Conservation (phyloP, 2,888 invertebrate genomes). For the Nymphalis c-album region DNA sequence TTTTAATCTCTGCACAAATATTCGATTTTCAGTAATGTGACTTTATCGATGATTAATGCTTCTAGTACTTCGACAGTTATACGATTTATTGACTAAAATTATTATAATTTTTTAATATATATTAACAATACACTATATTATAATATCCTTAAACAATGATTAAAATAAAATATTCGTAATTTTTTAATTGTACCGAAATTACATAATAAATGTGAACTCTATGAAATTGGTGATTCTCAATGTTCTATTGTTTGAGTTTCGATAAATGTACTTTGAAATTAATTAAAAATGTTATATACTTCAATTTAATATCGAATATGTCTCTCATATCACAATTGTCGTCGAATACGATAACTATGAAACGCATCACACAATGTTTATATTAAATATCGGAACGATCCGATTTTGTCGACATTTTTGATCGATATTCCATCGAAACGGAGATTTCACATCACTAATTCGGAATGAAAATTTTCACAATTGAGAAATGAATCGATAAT, state of each 20-base stretch:
- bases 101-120: neutral
- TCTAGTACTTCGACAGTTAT: neutral
- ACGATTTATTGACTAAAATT: neutral
- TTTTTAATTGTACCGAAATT: too few relatives aligned
- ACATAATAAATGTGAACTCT: too few relatives aligned
- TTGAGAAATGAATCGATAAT: neutral
- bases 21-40: conserved; percentile 6
- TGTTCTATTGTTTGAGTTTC: conserved; percentile 10
- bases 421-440: conserved; percentile 27
- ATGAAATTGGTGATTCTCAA: neutral
- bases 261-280: neutral
- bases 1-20: conserved; percentile 4
- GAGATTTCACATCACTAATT: neutral
- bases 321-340: conserved; percentile 16
- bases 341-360: neutral
- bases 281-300: neutral
- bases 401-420: conserved; percentile 22
- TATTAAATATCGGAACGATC: conserved; percentile 13
- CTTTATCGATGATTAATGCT: neutral
- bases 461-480: neutral
- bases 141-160: neutral
- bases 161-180: neutral
- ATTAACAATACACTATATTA: neutral
- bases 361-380: conserved; percentile 23
- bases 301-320: conserved; percentile 5